Base-by-base conservation (phyloP, 1,140 invertebrate species). In the Euwallacea fornicatus region DNA sequence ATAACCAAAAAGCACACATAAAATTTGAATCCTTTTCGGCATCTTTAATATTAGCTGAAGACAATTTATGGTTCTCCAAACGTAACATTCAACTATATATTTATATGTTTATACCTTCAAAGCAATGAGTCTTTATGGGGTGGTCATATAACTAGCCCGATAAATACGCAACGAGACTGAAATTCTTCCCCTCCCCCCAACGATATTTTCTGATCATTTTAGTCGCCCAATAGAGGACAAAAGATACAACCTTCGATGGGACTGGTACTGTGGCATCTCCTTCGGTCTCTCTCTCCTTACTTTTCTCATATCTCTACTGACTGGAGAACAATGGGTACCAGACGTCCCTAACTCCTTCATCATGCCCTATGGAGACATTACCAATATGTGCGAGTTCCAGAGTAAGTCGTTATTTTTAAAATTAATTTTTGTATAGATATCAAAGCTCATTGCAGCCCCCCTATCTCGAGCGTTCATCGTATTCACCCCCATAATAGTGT, bases 261-360 rank as follows among this genome's bases (percentile, higher is more conserved):
- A 42, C n/a, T 68, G 59, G 50, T 66, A 59, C 69, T 60, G 47
- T n/a, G 64, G 60, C 55, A 11, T 53, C 68, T 74, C 64, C 11
- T n/a, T 56, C 64, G 70, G 66, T 56, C 21, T 54, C 64, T 70
- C 59, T 47, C 60, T 50, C 6, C n/a, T 71, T 8, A n/a, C 58
- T 16, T 58, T 65, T 46, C 10, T 65, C 7, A 59, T 71, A 44
- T 58, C 61, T 0, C 33, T 71, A 53, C 46, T 71, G 21, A 56
- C 71, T 71, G 58, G 60, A 21, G 21, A 64, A n/a, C 13, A 33
- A 42, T 61, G 73, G 54, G 16, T 60, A 33, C 73, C 73, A 15
- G 73, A 74, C 55, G 65, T 74, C 13, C 73, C 73, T n/a, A 64
- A 15, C 33, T 46, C 69, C 33, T 69, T 72, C 11, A 69, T 74